Evolutionary conservation across 2,797 vertebrate genomes (phyloP).

Genomic region (Etheostoma perlongum): DNA sequence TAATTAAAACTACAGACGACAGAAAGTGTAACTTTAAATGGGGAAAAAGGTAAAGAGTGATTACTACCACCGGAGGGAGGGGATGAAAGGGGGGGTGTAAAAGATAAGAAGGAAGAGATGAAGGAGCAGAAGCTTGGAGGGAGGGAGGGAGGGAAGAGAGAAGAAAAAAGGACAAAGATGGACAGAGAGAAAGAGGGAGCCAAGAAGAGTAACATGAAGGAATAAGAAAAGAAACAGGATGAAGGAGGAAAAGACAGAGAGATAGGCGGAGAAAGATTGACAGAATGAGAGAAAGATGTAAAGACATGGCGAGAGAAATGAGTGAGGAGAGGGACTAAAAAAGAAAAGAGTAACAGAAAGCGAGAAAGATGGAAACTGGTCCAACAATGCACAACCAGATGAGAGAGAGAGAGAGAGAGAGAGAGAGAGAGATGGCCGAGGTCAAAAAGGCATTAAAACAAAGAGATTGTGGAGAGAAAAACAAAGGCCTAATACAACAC

Average conservation of each 20-base stretch:
- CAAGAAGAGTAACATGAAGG: background rate
- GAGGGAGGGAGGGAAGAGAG: background rate
- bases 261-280: background rate
- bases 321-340: background rate
- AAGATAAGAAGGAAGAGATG: background rate
- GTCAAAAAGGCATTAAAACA: conserved; percentile 49
- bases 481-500: conserved; percentile 53
- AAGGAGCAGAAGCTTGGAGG: background rate
- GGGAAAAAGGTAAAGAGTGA: conserved; percentile 65
- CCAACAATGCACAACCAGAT: background rate
- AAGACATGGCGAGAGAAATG: too few species aligned
- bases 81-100: background rate
- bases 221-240: background rate
- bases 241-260: background rate
- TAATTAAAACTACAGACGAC: conserved; percentile 63
- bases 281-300: background rate
- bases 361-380: conserved; percentile 12
- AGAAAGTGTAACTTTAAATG: conserved; percentile 71
- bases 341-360: background rate
- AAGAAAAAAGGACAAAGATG: background rate
- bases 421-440: conserved; percentile 2
- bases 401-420: background rate
- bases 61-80: conserved; percentile 22
- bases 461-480: conserved; percentile 52
- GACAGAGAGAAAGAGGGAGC: too few species aligned